A percentile compares a stretch with the other conserved stretches of the same genome.
Evolutionary conservation across 1,140 invertebrate genomes (phyloP).

Genomic region (Sinonovacula constricta): DNA sequence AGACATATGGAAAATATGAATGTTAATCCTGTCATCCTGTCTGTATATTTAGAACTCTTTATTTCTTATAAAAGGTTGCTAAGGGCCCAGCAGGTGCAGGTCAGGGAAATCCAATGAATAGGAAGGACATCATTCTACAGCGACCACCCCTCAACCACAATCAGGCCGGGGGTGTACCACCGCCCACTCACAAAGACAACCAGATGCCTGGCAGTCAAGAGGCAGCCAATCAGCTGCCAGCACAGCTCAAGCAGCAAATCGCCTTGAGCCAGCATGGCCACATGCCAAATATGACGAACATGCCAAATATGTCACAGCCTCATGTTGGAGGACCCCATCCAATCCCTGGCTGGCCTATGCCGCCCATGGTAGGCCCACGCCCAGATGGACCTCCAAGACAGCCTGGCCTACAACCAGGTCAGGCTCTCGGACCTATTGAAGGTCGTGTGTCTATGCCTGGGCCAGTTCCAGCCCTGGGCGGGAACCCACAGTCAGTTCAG

Average conservation of each 20-base stretch:
- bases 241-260: slow-evolving; percentile 39
- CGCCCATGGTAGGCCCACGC: slow-evolving; percentile 4
- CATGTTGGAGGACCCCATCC: background rate
- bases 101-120: background rate
- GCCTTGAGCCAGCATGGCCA: slow-evolving; percentile 25
- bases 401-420: slow-evolving; percentile 12
- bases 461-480: slow-evolving; percentile 39
- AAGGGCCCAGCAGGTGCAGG: background rate
- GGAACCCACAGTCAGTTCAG: slow-evolving; percentile 44
- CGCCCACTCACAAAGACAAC: background rate
- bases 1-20: no score
- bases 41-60: background rate
- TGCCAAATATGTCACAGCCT: slow-evolving; percentile 6
- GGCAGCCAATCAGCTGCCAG: slow-evolving; percentile 38
- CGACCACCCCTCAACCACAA: slow-evolving; percentile 20
- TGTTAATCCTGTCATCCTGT: no score
- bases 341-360: slow-evolving; percentile 28
- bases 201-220: slow-evolving; percentile 46
- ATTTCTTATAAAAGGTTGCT: background rate
- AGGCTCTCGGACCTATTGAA: slow-evolving; percentile 22
- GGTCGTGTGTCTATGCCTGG: slow-evolving; percentile 37
- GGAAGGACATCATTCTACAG: slow-evolving; percentile 32
- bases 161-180: slow-evolving; percentile 2
- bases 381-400: slow-evolving; percentile 26
- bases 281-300: background rate